Evolutionary conservation across 2,888 invertebrate genomes (phyloP), one percentile per base, ranked within the genome.

Genomic region (Troides aeacus): DNA sequence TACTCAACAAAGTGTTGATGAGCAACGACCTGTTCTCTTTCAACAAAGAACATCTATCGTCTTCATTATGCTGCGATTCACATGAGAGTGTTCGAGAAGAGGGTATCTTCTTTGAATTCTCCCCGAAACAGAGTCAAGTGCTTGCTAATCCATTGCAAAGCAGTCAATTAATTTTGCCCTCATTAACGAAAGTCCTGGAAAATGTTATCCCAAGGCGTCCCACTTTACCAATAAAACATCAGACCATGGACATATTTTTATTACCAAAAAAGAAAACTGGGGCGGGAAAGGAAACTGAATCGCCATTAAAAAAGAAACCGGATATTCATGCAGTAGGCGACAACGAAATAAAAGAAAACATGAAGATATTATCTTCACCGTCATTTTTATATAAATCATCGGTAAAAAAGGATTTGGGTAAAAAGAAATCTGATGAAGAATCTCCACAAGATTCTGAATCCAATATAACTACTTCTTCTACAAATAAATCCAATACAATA

Each of bases 61-160:
- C 89, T 0, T 71, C 81, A 0, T 66, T 81, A 12, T 92, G 92
- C 73, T 92, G 92, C 71, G 84, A 86, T 21, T 89, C 91, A 2
- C 88, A 86, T 65, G 91, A 90, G 66, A 81, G 85, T 42, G 67
- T 82, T 0, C 83, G 84, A 53, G 89, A 90, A 72, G 85, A 87
- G 10, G 82, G 84, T 3, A 74, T 88, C 1, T 78, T 84, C 59
- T 81, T 89, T 1, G 89, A 91, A 71, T 75, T 89, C 17, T 74
- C 77, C 4, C 81, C 87, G 0, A 86, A 81, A 71, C 76, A 77
- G 64, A 76, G 46, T 18, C 76, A 74, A 39, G 64, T 71, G 23
- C 24, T 72, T 12, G 60, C 69, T 12, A 73, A 73, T 58, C 63
- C 74, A 2, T 30, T 68, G 10, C 73, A 66, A 63, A 66, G 72